Base-by-base conservation (phyloP, 1,140 invertebrate species). In the Pseudomyrmex gracilis region DNA sequence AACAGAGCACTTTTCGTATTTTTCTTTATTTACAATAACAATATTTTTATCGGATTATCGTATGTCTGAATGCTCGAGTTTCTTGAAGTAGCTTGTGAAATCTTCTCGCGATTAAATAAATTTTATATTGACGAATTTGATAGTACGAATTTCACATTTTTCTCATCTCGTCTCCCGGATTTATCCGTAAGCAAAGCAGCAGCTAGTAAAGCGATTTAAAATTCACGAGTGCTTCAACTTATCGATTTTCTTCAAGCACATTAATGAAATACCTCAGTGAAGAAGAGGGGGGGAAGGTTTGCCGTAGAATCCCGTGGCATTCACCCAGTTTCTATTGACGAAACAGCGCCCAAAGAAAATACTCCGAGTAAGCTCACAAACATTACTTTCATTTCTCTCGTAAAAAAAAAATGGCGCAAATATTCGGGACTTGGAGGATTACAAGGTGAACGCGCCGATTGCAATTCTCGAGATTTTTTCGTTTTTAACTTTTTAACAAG, bases 371-470 rank as follows among this genome's bases (percentile, higher is more conserved):
- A 78, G 34, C 76, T 70, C 34, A 67, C 53, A 70, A 80, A 80
- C 76, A 60, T 80, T 70, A 70, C 43, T 34, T 53, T 47, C 68
- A 51, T 57, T 68, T 34, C 63, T 70, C 66, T 70, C 43, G 53
- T 70, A 80, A 70, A 80, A 80, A 70, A 80, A 80, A 34, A 80
- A 80, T 70, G 66, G 43, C 20, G 66, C 45, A 58, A 68, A 55
- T 80, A 80, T 80, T 70, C 66, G 47, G 51, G 34, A 47, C 43
- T 34, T 5, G 34, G 13, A 45, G 53, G 58, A 63, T 61, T 63
- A 68, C 34, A 67, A 80, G 76, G 70, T 70, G 53, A 58, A 47
- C 66, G 34, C 51, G 45, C 53, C 7, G 66, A 71, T 58, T 49
- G 66, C 66, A 55, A 70, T 45, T 24, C 43, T 47, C 66, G 22